Evolutionary conservation across 2,888 invertebrate genomes (phyloP), one percentile per base, ranked within the genome.

Genomic region (Apeira syringaria): DNA sequence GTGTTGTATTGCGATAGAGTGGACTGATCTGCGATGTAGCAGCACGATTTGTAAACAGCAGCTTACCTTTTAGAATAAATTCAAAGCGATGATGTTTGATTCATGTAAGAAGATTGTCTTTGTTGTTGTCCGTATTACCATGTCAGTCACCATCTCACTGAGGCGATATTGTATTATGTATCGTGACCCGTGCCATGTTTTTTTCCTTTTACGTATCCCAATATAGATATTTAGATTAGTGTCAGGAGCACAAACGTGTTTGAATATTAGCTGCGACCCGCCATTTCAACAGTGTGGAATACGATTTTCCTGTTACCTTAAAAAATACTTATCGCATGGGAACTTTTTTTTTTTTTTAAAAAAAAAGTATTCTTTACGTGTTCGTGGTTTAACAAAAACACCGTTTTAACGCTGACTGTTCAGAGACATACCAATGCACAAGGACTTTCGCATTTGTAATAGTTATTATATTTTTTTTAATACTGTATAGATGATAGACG

Each of bases 1-100:
- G 1, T 25, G 10, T 22, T 36, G 17, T 28, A 12, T 30, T 24
- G 24, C 15, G 9, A 17, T 27, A 27, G 10, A 27, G 15, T 10
- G 47, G 53, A 61, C 61, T 57, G 61, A 67, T 64, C 47, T 59
- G 60, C 58, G 61, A 67, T 64, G 46, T 41, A 54, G 60, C 47
- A 50, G 30, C 53, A 47, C 53, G 53, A 56, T 56, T 59, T 13
- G 13, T 30, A 30, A 42, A 42, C 57, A 57, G 46, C 35, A 56
- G 50, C 53, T 55, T 55, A 47, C 50, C 58, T 53, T 55, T 59
- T 45, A 50, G 56, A 59, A 64, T 57, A 49, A n/a, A 56, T 56
- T 57, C 49, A 53, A 47, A 24, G 47, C 50, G 37, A 64, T 50
- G 37, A 64, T 59, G 62, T 61, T 62, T 60, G 54, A 61, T 65